Conservation (phyloP, 2,888 invertebrate genomes). For the Pachycephus smyrnensis region DNA sequence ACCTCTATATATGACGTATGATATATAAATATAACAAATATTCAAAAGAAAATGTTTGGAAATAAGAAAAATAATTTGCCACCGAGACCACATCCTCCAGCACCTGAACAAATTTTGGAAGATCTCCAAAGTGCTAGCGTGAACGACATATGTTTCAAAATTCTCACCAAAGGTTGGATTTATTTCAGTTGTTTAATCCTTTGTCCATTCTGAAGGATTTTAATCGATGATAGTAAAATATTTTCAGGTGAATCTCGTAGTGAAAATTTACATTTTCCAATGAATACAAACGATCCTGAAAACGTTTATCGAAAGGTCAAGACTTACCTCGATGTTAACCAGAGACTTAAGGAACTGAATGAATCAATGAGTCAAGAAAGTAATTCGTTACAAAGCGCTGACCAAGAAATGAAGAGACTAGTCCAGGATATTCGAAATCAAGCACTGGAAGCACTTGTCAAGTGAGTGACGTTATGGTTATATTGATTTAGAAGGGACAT, state of each 20-base stretch:
- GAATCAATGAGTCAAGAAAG: conserved; percentile 49
- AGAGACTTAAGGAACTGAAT: conserved; percentile 55
- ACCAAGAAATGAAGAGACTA: conserved; percentile 57
- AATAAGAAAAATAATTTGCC: conserved; percentile 57
- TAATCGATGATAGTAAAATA: neutral
- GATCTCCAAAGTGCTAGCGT: conserved; percentile 50
- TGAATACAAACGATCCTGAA: conserved; percentile 39
- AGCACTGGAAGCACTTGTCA: conserved; percentile 59
- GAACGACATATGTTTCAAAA: conserved; percentile 54
- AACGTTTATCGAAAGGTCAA: conserved; percentile 57
- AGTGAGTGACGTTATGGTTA: neutral
- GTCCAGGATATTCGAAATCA: conserved; percentile 63
- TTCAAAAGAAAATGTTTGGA: conserved; percentile 45
- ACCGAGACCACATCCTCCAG: conserved; percentile 54
- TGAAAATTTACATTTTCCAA: conserved; percentile 35
- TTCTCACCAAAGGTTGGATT: conserved; percentile 41
- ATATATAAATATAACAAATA: neutral
- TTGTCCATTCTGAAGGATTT: neutral
- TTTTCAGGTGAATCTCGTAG: conserved; percentile 66
- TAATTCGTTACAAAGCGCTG: conserved; percentile 49
- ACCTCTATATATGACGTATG: neutral
- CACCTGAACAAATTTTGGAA: conserved; percentile 54
- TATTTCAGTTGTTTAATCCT: neutral
- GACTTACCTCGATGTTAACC: conserved; percentile 56
- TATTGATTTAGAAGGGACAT: neutral